phyloP scores from a whole-genome alignment of 2,113 vertebrate genomes.

The Arizona elegans region DNA sequence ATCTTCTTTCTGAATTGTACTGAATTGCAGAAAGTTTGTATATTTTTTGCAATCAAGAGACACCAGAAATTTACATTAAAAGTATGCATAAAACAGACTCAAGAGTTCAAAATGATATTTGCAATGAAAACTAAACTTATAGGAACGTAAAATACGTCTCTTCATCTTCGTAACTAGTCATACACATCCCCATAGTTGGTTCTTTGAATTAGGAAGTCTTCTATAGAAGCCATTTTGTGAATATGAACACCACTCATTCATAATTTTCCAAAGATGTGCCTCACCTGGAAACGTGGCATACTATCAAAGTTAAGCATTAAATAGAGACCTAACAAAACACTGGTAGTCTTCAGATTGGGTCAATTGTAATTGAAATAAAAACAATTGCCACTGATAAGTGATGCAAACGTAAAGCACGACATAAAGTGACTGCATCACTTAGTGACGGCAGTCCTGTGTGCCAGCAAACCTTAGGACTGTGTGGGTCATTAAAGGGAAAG shows the following conservation, averaged over 20 bases:
- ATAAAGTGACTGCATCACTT: background rate
- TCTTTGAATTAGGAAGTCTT: background rate
- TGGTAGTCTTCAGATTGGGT: background rate
- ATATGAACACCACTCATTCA: background rate
- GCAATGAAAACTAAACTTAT: background rate
- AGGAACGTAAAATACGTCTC: background rate
- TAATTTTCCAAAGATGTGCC: background rate
- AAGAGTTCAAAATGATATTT: background rate
- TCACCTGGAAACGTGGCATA: background rate
- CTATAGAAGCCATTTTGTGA: background rate
- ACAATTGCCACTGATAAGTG: background rate
- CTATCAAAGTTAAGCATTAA: background rate
- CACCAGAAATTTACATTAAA: background rate
- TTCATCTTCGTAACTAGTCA: background rate
- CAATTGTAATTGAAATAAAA: background rate
- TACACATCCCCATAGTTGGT: background rate
- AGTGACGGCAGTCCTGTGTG: background rate
- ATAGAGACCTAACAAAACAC: background rate
- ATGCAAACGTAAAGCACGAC: background rate
- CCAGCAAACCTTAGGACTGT: background rate
- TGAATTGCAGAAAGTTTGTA: constrained; percentile 16
- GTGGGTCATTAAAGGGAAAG: background rate
- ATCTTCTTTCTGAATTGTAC: constrained; percentile 6
- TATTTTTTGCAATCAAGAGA: background rate
- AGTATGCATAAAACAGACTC: background rate